Evolutionary conservation across 1,140 invertebrate species (phyloP), one percentile per base, ranked within the genome.

Genomic region (Calephelis virginiensis): DNA sequence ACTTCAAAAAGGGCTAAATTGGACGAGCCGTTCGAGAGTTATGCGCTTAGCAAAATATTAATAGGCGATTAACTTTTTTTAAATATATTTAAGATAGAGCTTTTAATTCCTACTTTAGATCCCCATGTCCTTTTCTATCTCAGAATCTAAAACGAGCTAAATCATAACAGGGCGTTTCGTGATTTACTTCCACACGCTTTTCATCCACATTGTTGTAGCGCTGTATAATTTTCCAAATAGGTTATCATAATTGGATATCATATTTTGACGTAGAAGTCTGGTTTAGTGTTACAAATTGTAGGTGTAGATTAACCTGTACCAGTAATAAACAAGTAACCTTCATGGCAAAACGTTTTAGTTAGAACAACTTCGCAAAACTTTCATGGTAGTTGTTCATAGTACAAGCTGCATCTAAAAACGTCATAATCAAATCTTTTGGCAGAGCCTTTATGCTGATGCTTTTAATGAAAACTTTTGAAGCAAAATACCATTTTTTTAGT

Each of bases 241-340:
- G 14, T 28, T 72, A 72, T 72, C 70, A 66, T 72, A 72, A 72
- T 72, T 72, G 70, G 66, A 63, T 66, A 72, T 72, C 70, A 68
- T 68, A 72, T 68, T 69, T 68, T 50, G 28, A 13, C 47, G 63
- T 17, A 17, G 50, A 53, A 53, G 50, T 28, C 50, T 53, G 50
- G 17, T 28, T 53, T 53, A 14, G 49, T 53, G 17, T 53, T 28
- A 53, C 50, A 53, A 53, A 53, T 17, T 50, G 49, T 50, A 50
- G 49, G 49, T 50, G 49, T 13, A 50, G 8, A 50, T 50, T 50
- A 50, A 50, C 13, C 49, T 50, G 49, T 50, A 14, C 13, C 49
- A 17, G 9, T 50, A 43, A 43, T 43, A 43, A 43, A 43, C 40
- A 6, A 43, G 7, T 43, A 43, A 43, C 40, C 40, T 43, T 43